Evolutionary conservation across 2,888 invertebrate genomes (phyloP).

Genomic region (Cephus nigrinus): DNA sequence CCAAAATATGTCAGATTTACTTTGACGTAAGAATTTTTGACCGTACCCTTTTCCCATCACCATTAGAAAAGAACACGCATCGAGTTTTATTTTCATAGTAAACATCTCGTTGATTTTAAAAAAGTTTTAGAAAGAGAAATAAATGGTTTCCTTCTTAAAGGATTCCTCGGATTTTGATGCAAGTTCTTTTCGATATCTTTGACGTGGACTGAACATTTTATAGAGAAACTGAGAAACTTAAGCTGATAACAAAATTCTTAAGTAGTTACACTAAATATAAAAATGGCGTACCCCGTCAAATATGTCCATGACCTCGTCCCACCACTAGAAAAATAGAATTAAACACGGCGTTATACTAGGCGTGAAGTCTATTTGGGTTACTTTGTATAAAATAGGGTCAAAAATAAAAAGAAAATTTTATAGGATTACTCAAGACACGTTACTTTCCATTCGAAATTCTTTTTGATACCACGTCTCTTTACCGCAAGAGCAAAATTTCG

Average conservation of each 20-base stretch:
- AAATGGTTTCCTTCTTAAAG: neutral
- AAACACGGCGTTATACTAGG: constrained; percentile 63
- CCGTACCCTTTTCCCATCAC: neutral
- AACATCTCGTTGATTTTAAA: neutral
- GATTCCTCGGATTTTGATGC: neutral
- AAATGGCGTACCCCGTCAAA: constrained; percentile 90
- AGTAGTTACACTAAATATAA: constrained; percentile 46
- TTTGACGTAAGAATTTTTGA: neutral
- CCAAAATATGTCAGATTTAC: neutral
- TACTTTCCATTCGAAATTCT: neutral
- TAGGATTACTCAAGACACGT: constrained; percentile 11
- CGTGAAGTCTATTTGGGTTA: constrained; percentile 34
- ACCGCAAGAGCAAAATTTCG: neutral
- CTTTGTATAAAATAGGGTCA: constrained; percentile 22
- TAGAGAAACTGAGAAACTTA: neutral
- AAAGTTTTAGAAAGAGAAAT: neutral
- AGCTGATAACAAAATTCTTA: constrained; percentile 4
- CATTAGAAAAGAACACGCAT: neutral
- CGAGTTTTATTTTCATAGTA: neutral
- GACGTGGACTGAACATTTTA: neutral
- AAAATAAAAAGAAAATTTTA: constrained; percentile 27
- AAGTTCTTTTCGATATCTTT: neutral
- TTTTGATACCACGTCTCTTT: neutral
- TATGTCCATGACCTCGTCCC: constrained; percentile 97
- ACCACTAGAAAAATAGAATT: constrained; percentile 88